Evolutionary conservation across 2,797 vertebrate genomes (phyloP).

Genomic region (Agapornis canus): DNA sequence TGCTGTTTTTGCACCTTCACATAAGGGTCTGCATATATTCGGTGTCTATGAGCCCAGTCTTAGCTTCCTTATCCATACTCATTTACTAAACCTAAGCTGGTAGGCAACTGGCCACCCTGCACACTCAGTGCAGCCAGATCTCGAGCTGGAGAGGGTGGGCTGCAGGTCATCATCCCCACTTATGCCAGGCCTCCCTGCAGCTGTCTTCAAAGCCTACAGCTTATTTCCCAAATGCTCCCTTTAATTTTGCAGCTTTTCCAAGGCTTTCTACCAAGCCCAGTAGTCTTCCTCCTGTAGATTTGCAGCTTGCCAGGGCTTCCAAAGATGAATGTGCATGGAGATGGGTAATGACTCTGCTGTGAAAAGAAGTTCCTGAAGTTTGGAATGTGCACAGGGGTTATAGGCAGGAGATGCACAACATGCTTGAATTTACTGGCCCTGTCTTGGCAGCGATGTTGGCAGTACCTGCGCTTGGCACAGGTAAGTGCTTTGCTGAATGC

Average conservation of each 20-base stretch:
- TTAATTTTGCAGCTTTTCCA: not conserved
- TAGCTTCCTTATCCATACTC: not conserved
- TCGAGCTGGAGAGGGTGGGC: not conserved
- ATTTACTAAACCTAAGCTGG: not conserved
- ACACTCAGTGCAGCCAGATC: accelerated
- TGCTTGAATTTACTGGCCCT: not conserved
- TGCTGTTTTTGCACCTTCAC: not conserved
- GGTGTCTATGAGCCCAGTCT: not conserved
- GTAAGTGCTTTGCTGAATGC: not conserved
- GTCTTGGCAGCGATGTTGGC: not conserved
- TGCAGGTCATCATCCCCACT: not conserved
- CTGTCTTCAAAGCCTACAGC: not conserved
- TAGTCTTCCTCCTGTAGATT: not conserved
- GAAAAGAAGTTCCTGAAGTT: not conserved
- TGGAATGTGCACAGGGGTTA: not conserved
- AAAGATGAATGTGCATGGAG: not conserved
- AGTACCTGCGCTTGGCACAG: slow-evolving; percentile 23
- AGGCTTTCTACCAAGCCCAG: not conserved
- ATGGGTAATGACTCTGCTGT: not conserved
- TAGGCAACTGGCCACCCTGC: not conserved
- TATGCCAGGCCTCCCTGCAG: not conserved
- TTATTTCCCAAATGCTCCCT: not conserved
- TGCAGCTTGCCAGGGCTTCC: not conserved
- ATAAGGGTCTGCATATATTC: not conserved
- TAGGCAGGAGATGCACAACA: not conserved